Evolutionary conservation across 2,888 invertebrate genomes (phyloP), one percentile per base, ranked within the genome.

Genomic region (Labia minor): DNA sequence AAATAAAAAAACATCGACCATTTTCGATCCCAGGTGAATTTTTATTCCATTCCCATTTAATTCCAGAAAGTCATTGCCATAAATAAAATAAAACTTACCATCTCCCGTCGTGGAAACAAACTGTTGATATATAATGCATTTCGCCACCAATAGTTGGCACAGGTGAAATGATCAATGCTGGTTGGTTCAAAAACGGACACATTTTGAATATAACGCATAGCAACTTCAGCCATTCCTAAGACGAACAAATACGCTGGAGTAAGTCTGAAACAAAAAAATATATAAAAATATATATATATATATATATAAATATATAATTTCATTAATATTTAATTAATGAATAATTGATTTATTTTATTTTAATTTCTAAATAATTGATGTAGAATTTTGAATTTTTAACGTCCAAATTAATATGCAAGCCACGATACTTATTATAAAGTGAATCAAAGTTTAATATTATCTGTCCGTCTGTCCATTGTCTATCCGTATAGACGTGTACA

Each of bases 111-210:
- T 0, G 88, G 86, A 75, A 83, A 91, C 74, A 89, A 82, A 74
- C 90, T 91, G 77, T 91, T 90, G 73, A 91, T 86, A 75, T 90
- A 91, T 16, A 91, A 79, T n/a, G 87, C 81, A 74, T 92, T 91
- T 68, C 90, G 81, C 91, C 91, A 92, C 91, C 91, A 92, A 76
- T 82, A 89, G 70, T 82, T 81, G 65, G 84, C 84, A 74, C 91
- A 91, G n/a, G 85, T 89, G 64, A 85, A 77, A 71, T 88, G 84
- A 74, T 88, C 88, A 67, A 83, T 81, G 19, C 88, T 82, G 0
- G 86, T 85, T 0, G 89, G 85, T 70, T 89, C 86, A 73, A 90
- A 89, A 1, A 90, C 86, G 0, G 88, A 86, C 70, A 84, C 81
- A 73, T 86, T 86, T 72, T 88, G 85, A 3, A 86, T 82, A 80